Conservation (phyloP, 2,888 invertebrate species). For the Nipponacmea schrenckii region DNA sequence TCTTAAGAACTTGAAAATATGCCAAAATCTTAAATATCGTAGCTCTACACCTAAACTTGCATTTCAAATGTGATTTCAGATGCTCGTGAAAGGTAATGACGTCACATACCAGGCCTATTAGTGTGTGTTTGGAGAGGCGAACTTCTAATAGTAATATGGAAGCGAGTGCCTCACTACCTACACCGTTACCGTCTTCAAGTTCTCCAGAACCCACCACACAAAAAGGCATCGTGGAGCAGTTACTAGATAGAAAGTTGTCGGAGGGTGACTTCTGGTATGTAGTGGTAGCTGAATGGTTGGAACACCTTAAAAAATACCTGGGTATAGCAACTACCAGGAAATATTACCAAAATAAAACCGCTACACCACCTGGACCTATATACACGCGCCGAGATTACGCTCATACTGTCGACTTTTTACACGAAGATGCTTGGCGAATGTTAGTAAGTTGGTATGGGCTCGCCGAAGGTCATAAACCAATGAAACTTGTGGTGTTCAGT, state of each 20-base stretch:
- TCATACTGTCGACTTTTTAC: slow-evolving; percentile 58
- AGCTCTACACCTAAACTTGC: neutral
- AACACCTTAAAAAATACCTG: slow-evolving; percentile 57
- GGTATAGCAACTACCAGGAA: slow-evolving; percentile 54
- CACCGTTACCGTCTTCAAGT: neutral
- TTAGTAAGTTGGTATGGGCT: slow-evolving; percentile 59
- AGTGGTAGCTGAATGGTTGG: slow-evolving; percentile 60
- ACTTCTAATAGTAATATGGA: neutral
- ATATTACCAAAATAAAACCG: slow-evolving; percentile 53
- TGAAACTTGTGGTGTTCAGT: slow-evolving; percentile 58
- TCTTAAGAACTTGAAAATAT: too few species aligned
- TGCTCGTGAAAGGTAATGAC: neutral
- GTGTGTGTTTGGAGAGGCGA: neutral
- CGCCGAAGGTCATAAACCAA: slow-evolving; percentile 57
- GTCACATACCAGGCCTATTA: neutral
- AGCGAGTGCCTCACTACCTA: neutral
- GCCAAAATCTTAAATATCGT: neutral
- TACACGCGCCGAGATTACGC: slow-evolving; percentile 56
- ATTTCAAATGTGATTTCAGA: neutral
- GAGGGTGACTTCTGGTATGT: slow-evolving; percentile 63
- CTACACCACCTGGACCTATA: slow-evolving; percentile 54
- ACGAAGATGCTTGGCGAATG: slow-evolving; percentile 60
- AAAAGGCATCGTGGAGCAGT: slow-evolving; percentile 53
- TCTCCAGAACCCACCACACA: slow-evolving; percentile 53
- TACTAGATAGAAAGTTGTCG: slow-evolving; percentile 50